Evolutionary conservation across 1,140 invertebrate genomes (phyloP).

Genomic region (Drosophila ironensis): DNA sequence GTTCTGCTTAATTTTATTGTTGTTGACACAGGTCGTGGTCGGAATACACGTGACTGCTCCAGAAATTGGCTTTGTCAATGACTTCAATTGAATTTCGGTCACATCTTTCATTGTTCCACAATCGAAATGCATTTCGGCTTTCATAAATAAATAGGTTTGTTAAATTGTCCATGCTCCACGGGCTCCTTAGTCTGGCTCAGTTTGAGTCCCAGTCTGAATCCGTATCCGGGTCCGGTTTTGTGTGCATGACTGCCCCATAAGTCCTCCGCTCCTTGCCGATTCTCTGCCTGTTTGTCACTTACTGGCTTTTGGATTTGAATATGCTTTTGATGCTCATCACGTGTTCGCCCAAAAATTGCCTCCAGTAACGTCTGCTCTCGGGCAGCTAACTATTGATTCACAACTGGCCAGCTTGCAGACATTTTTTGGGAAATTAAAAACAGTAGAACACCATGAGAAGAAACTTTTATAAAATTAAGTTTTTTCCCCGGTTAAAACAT

Average conservation of each 20-base stretch:
- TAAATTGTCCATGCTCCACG: constrained; percentile 57
- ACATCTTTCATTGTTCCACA: constrained; percentile 44
- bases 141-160: constrained; percentile 74
- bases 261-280: not conserved
- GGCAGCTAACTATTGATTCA: not conserved
- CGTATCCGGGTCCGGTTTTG: not conserved
- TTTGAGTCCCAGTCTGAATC: not conserved
- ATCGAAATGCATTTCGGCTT: constrained; percentile 62
- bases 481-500: too few relatives aligned
- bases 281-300: constrained; percentile 57
- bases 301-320: constrained; percentile 59
- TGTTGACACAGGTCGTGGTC: constrained; percentile 14
- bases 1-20: constrained; percentile 4
- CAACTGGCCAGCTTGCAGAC: too few relatives aligned
- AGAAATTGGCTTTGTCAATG: constrained; percentile 46
- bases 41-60: constrained; percentile 42
- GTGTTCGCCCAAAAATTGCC: constrained; percentile 46
- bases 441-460: too few relatives aligned
- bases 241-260: constrained; percentile 25
- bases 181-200: not conserved
- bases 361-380: not conserved
- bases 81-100: constrained; percentile 65
- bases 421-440: too few relatives aligned
- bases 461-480: too few relatives aligned
- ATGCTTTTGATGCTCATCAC: constrained; percentile 59